phyloP scores from a whole-genome alignment of 2,888 invertebrate species.

The Agrotis exclamationis region DNA sequence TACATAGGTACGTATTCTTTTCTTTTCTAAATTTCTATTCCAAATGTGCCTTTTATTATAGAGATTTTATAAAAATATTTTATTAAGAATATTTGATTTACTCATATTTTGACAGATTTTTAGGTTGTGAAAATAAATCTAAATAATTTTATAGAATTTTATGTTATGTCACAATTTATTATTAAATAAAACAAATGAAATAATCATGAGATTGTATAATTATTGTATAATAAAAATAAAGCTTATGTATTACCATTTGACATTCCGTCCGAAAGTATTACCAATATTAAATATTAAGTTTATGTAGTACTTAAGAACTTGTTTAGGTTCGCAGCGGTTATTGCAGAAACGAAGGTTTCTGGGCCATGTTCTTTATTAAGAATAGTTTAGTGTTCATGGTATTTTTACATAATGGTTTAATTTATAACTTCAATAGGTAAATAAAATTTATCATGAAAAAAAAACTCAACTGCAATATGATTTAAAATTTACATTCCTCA shows the following conservation, averaged over 20 bases:
- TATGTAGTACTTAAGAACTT: conserved; percentile 58
- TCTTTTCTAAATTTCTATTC: conserved; percentile 52
- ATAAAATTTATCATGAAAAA: not conserved
- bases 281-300: conserved; percentile 73
- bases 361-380: conserved; percentile 71
- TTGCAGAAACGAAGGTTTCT: conserved; percentile 69
- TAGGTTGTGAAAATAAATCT: conserved; percentile 80
- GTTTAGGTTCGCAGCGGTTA: conserved; percentile 59
- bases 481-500: not conserved
- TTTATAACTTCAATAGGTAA: not conserved
- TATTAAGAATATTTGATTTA: conserved; percentile 31
- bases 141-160: conserved; percentile 54
- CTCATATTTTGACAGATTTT: conserved; percentile 61
- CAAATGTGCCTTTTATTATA: conserved; percentile 64
- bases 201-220: conserved; percentile 66
- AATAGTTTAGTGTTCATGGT: conserved; percentile 57
- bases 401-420: conserved; percentile 50
- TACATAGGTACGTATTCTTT: conserved; percentile 24
- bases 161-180: conserved; percentile 76
- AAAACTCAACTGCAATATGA: not conserved
- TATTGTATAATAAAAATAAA: conserved; percentile 54
- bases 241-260: conserved; percentile 70
- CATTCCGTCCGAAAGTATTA: conserved; percentile 88
- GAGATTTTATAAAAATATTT: conserved; percentile 21
- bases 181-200: conserved; percentile 60